Conservation (phyloP, 2,888 invertebrate species). For the Slavum lentiscoides region DNA sequence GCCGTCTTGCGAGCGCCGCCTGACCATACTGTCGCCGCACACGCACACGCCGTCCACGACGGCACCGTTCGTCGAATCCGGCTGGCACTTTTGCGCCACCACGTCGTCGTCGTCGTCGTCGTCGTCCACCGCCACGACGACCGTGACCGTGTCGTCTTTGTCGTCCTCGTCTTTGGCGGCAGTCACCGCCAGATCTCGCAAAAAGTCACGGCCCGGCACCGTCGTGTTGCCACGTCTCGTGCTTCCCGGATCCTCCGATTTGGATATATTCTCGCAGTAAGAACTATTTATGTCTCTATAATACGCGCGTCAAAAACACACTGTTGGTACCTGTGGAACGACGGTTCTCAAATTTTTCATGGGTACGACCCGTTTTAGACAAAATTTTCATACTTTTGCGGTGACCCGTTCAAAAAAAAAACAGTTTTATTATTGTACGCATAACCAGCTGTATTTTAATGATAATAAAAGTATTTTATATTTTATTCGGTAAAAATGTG, state of each 20-base stretch:
- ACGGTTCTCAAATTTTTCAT: too few relatives aligned
- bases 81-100: conserved; percentile 25
- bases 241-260: conserved; percentile 71
- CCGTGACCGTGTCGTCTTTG: conserved; percentile 3
- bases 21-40: conserved; percentile 80
- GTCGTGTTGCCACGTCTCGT: conserved; percentile 75
- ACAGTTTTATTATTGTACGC: too few relatives aligned
- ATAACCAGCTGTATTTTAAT: too few relatives aligned
- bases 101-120: conserved; percentile 9
- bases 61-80: conserved; percentile 2
- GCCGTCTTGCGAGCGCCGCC: conserved; percentile 65
- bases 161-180: conserved; percentile 60
- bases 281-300: conserved; percentile 55
- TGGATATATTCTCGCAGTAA: conserved; percentile 69
- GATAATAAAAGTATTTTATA: too few relatives aligned
- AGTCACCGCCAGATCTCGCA: conserved; percentile 66
- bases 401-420: too few relatives aligned
- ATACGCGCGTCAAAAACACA: too few relatives aligned
- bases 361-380: too few relatives aligned
- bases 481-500: too few relatives aligned
- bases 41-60: conserved; percentile 59
- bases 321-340: too few relatives aligned
- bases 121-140: conserved; percentile 62
- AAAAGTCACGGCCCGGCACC: conserved; percentile 66
- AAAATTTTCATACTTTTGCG: too few relatives aligned